Evolutionary conservation across 2,113 vertebrate species (phyloP), one percentile per base, ranked within the genome.

Genomic region (Octodon degus): DNA sequence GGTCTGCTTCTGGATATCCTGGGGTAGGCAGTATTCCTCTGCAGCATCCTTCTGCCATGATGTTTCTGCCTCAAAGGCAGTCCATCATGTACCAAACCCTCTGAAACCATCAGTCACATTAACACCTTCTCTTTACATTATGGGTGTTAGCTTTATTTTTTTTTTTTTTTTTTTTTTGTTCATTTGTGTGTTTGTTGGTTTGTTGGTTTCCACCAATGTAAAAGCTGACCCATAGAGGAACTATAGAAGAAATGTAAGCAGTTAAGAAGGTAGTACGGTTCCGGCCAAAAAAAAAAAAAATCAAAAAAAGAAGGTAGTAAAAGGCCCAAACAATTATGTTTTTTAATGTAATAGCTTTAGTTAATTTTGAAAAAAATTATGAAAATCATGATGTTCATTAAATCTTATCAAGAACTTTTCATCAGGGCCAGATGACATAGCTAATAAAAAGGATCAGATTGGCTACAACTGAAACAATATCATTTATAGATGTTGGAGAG

Each of bases 331-430:
- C 68, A 58, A 62, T 58, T 50, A 25, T 90, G 22, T 32, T 1
- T 90, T 37, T 89, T 76, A 22, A 74, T 68, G 4, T 80, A 40
- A 30, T 91, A 17, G 13, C n/a, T 95, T 96, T 55, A 62, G 30
- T 77, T 34, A 84, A 77, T 63, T 92, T 43, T 88, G 89, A 68
- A 96, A 90, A 76, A 24, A 86, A 58, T 81, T 90, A n/a, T 86
- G n/a, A 67, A 58, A 84, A 68, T n/a, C 24, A 90, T 89, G 85
- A 30, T 79, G 55, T 47, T 10, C 37, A 16, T 93, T 58, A 70
- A 70, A 70, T 88, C 63, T 95, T 85, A 79, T 79, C 7, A 94
- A 80, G n/a, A 17, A 83, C 1, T 93, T 97, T 68, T 88, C 53
- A 14, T 70, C 37, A 72, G 7, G 0, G 47, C 79, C 34, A 32